phyloP scores from a whole-genome alignment of 2,888 invertebrate species.

The Megamerina dolium region DNA sequence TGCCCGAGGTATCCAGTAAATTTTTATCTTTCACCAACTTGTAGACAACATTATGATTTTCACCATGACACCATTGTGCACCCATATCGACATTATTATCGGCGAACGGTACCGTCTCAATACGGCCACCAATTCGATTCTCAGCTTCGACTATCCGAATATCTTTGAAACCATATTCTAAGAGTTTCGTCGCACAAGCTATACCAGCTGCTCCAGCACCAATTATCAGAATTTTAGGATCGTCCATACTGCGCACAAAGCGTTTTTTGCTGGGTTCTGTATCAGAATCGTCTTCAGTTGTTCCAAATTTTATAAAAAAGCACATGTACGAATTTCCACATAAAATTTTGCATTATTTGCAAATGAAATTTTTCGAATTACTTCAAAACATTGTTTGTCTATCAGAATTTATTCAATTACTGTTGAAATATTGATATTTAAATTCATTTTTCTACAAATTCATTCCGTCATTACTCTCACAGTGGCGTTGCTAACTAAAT shows the following conservation, averaged over 20 bases:
- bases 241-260: neutral
- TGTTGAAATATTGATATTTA: too few relatives aligned
- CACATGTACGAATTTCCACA: too few relatives aligned
- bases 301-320: too few relatives aligned
- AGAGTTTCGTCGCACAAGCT: conserved; percentile 39
- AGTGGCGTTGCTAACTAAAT: too few relatives aligned
- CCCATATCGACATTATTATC: conserved; percentile 61
- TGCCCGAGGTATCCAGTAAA: conserved; percentile 18
- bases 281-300: neutral
- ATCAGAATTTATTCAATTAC: too few relatives aligned
- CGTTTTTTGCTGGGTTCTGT: neutral
- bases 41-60: conserved; percentile 57
- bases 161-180: conserved; percentile 41
- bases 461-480: too few relatives aligned
- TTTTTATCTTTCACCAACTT: conserved; percentile 47
- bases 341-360: too few relatives aligned
- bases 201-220: conserved; percentile 43
- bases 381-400: too few relatives aligned
- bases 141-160: conserved; percentile 57
- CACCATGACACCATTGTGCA: conserved; percentile 58
- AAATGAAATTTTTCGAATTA: too few relatives aligned
- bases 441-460: too few relatives aligned
- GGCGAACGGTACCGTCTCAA: conserved; percentile 51
- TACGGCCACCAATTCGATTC: conserved; percentile 59
- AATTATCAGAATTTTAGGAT: conserved; percentile 33